Base-by-base conservation (phyloP, 2,797 vertebrate genomes). In the Kryptopterus vitreolus region DNA sequence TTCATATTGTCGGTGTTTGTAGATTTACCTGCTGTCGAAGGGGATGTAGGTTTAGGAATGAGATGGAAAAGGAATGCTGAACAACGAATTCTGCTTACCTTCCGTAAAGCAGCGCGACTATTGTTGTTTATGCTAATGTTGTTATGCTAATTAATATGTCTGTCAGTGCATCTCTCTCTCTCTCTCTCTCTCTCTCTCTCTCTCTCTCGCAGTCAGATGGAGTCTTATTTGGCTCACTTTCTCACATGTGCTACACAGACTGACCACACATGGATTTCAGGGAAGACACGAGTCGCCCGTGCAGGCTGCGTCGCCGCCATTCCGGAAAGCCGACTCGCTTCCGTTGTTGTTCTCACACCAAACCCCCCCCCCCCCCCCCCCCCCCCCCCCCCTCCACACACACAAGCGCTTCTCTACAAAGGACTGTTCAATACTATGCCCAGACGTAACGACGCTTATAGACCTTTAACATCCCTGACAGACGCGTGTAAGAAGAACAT, bases 231-330 rank as follows among this genome's bases (percentile, higher is more conserved):
- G 82, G 80, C 74, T 57, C 7, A 50, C 57, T 77, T 55, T 81
- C 70, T 58, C 76, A 68, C 81, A 83, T 84, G 72, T 84, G 75
- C 58, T 82, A 68, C 22, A 38, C 80, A 82, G 84, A 73, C 80
- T 79, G 71, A 78, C 59, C 78, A 81, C 78, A 84, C 78, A 79
- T 75, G 24, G 65, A 80, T 84, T 87, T 85, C 82, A 81, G 76
- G 78, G 50, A 83, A 80, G 85, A 84, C 84, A 75, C n/a, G n/a
- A n/a, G 52, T 80, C 74, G 76, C 78, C 62, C 22, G 38, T 29
- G 26, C 73, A 86, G 62, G 81, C 57, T 66, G 63, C 70, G 63
- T 75, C 38, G 6, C 7, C 38, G 55, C 52, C 79, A 53, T 35
- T 66, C 55, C 1, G 11, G 65, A 52, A n/a, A n/a, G n/a, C n/a